Conservation (phyloP, 2,888 invertebrate genomes). For the Brachyptera risi region DNA sequence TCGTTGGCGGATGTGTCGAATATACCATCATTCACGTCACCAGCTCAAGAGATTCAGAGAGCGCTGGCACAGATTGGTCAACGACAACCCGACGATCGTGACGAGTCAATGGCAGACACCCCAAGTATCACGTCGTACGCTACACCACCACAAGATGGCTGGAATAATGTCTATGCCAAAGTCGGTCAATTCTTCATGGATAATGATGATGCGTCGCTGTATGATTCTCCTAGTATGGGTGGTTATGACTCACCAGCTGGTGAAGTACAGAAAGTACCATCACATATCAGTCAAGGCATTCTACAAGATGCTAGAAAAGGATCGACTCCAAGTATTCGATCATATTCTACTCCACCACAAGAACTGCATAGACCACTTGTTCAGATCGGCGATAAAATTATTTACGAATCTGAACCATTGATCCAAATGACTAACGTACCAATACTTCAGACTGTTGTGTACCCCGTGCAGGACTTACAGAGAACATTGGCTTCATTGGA, state of each 20-base stretch:
- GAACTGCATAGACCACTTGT: not conserved
- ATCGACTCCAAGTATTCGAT: not conserved
- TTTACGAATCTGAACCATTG: not conserved
- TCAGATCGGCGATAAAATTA: not conserved
- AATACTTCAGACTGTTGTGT: constrained; percentile 10
- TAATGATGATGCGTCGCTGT: not conserved
- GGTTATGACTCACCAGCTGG: not conserved
- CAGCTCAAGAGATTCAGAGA: not conserved
- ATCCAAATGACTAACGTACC: constrained; percentile 7
- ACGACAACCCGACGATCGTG: not conserved
- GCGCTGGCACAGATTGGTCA: constrained; percentile 4
- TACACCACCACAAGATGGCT: constrained; percentile 7
- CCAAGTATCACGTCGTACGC: constrained; percentile 3
- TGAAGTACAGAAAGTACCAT: not conserved
- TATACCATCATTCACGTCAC: not conserved
- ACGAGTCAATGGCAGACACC: constrained; percentile 10
- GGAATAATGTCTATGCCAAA: constrained; percentile 1
- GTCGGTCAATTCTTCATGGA: not conserved
- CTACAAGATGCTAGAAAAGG: not conserved
- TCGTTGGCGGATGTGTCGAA: constrained; percentile 17
- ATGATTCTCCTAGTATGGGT: not conserved
- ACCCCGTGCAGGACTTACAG: constrained; percentile 50
- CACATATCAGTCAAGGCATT: not conserved
- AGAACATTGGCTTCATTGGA: constrained; percentile 62
- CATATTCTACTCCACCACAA: constrained; percentile 8